phyloP scores from a whole-genome alignment of 1,140 invertebrate genomes.

The Apis dorsata region DNA sequence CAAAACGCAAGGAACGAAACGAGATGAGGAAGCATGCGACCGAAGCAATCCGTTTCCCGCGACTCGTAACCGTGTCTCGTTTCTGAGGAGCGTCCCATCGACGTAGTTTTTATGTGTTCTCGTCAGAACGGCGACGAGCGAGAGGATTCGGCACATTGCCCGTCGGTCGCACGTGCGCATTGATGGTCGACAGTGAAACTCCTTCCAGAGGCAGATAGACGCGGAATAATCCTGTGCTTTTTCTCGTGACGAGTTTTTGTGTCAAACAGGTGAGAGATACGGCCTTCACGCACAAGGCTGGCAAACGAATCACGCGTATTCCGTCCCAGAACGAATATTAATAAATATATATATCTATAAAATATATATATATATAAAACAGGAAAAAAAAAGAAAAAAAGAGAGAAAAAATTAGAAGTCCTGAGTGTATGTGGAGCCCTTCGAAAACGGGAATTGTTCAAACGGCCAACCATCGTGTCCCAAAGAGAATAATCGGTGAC shows the following conservation, averaged over 20 bases:
- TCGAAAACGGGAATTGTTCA: neutral
- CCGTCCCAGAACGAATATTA: slow-evolving; percentile 37
- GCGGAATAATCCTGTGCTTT: slow-evolving; percentile 13
- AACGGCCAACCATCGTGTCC: neutral
- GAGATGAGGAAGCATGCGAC: slow-evolving; percentile 20
- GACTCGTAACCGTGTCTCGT: slow-evolving; percentile 1
- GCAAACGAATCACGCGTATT: slow-evolving; percentile 33
- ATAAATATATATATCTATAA: neutral
- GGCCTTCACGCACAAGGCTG: neutral
- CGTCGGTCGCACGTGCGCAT: slow-evolving; percentile 46
- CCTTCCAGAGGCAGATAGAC: slow-evolving; percentile 29
- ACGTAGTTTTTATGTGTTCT: slow-evolving; percentile 14
- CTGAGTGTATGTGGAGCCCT: neutral
- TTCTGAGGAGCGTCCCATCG: slow-evolving; percentile 6
- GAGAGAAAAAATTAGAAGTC: neutral
- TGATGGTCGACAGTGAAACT: slow-evolving; percentile 46
- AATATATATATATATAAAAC: too few species aligned
- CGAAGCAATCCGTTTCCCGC: slow-evolving; percentile 19
- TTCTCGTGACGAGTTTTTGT: neutral
- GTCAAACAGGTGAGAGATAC: slow-evolving; percentile 23
- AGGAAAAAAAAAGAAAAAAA: neutral
- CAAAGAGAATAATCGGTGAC: slow-evolving; percentile 27
- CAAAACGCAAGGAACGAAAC: slow-evolving; percentile 20
- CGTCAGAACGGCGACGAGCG: slow-evolving; percentile 8
- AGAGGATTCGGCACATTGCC: slow-evolving; percentile 48